Percentiles rank a stretch among this genome's conserved stretches.
phyloP scores from a whole-genome alignment of 2,113 vertebrate species.

The Myocastor coypus region DNA sequence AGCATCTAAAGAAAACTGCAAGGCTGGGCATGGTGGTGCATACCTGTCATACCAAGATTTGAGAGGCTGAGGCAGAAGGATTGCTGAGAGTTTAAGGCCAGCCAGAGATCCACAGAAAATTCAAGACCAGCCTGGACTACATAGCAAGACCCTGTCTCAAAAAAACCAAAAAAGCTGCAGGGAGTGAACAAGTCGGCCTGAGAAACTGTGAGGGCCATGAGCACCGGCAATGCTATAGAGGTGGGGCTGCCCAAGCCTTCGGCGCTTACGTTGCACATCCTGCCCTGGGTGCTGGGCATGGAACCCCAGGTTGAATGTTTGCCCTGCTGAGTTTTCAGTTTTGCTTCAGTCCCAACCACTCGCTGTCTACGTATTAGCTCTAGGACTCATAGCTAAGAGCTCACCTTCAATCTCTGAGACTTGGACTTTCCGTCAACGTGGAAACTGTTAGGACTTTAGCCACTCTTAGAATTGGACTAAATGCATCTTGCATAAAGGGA shows the following conservation, averaged over 20 bases:
- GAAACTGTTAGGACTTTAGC: neutral
- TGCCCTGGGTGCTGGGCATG: neutral
- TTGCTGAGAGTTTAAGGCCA: neutral
- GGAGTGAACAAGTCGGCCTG: neutral
- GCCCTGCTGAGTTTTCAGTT: neutral
- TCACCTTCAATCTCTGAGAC: too few relatives aligned
- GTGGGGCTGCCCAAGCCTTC: neutral
- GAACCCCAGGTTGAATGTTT: neutral
- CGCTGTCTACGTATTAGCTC: neutral
- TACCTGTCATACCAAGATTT: neutral
- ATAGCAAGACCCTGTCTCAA: neutral
- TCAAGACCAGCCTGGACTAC: neutral
- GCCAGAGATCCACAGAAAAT: neutral
- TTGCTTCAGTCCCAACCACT: neutral
- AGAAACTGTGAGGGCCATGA: neutral
- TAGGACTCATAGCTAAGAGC: too few relatives aligned
- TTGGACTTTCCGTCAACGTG: neutral
- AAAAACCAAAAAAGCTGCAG: neutral
- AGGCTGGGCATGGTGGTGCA: neutral
- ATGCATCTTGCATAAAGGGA: neutral
- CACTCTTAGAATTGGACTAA: neutral
- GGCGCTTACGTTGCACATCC: neutral
- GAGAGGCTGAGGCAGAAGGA: neutral
- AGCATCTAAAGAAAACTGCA: too few relatives aligned
- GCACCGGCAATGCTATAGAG: neutral